Conservation (phyloP, 2,888 invertebrate species). For the Cerceris ruficornis region DNA sequence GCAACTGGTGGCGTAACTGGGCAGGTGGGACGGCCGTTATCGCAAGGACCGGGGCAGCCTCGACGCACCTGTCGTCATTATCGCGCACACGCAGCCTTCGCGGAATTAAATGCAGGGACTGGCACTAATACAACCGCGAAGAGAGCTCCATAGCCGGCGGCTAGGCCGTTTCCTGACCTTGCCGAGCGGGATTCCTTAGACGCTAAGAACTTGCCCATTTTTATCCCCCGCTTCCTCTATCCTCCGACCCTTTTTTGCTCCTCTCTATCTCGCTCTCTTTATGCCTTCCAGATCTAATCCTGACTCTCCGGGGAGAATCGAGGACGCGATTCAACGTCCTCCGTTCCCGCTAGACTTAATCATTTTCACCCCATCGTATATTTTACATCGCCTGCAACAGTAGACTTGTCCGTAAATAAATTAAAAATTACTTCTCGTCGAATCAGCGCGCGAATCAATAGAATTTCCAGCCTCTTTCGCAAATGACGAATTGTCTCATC, state of each 20-base stretch:
- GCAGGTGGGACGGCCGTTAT: too few relatives aligned
- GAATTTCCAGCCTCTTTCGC: too few relatives aligned
- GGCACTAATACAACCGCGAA: slow-evolving; percentile 23
- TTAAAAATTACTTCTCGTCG: too few relatives aligned
- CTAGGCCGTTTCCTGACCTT: slow-evolving; percentile 78
- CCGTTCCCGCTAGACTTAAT: slow-evolving; percentile 19
- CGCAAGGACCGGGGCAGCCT: background rate
- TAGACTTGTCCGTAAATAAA: too few relatives aligned
- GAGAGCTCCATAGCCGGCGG: slow-evolving; percentile 69
- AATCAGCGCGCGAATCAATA: too few relatives aligned
- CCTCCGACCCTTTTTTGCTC: slow-evolving; percentile 34
- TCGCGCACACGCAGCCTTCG: too few relatives aligned
- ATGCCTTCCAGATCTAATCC: slow-evolving; percentile 16
- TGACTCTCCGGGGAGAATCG: slow-evolving; percentile 8
- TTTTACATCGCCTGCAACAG: background rate
- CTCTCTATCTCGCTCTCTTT: slow-evolving; percentile 31
- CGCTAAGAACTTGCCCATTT: slow-evolving; percentile 68
- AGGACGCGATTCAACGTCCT: slow-evolving; percentile 9
- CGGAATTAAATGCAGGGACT: background rate
- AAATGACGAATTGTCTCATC: too few relatives aligned
- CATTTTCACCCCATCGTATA: background rate
- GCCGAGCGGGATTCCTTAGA: slow-evolving; percentile 76
- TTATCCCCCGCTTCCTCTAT: slow-evolving; percentile 56
- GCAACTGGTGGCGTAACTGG: background rate
- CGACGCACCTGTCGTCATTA: too few relatives aligned